Evolutionary conservation across 30 jellyfish, hydroid and myxozoan species (phyloP).

Genomic region (Chironex yamaguchii): DNA sequence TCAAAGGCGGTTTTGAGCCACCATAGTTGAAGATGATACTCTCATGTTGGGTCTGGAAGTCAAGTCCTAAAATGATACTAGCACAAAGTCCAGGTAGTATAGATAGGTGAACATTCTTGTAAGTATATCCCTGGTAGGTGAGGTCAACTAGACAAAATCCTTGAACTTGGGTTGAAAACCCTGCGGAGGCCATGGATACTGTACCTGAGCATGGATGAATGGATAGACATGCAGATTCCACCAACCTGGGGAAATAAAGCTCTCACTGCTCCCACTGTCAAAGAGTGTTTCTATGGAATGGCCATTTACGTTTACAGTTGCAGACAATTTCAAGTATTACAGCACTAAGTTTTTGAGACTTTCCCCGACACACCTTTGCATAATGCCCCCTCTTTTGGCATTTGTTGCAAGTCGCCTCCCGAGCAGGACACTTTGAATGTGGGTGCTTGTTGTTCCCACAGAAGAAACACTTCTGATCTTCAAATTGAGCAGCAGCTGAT

Average conservation of each 20-base stretch:
- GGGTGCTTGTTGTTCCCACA: conserved; percentile 33
- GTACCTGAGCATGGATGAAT: neutral
- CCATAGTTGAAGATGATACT: neutral
- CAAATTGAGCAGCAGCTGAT: conserved; percentile 2
- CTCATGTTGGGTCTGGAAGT: neutral
- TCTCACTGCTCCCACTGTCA: neutral
- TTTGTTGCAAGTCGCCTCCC: conserved; percentile 3
- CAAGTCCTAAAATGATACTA: neutral
- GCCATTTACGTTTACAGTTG: neutral
- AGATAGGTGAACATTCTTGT: neutral
- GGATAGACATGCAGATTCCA: neutral
- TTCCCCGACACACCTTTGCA: conserved; percentile 1
- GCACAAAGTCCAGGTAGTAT: neutral
- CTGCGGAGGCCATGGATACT: neutral
- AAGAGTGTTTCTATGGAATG: neutral
- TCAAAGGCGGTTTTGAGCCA: no score
- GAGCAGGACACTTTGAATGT: conserved; percentile 71
- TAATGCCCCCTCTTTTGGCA: neutral
- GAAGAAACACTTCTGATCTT: conserved; percentile 14
- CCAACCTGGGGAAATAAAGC: neutral
- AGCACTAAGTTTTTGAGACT: neutral
- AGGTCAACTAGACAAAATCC: neutral
- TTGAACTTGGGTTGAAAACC: neutral
- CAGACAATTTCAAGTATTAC: neutral
- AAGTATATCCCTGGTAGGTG: neutral